phyloP scores from a whole-genome alignment of 2,888 invertebrate genomes.

The Cosmopolites sordidus region DNA sequence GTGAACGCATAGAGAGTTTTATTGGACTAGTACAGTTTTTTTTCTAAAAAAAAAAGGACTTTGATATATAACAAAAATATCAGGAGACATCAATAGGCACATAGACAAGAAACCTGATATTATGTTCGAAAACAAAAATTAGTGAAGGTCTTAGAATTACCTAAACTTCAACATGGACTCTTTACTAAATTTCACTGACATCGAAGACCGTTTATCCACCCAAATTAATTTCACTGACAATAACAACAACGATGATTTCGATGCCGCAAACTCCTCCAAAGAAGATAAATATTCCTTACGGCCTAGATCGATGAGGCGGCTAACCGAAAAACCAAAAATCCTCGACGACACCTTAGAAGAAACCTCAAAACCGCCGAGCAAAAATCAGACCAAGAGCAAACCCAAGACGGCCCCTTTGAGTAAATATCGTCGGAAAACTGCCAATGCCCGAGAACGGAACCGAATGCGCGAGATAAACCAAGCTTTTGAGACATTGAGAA shows the following conservation, averaged over 20 bases:
- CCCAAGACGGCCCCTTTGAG: constrained; percentile 71
- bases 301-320: constrained; percentile 59
- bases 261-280: constrained; percentile 34
- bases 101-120: constrained; percentile 1
- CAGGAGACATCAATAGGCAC: constrained; percentile 1
- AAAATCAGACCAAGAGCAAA: constrained; percentile 48
- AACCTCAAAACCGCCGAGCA: constrained; percentile 16
- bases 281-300: constrained; percentile 65
- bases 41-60: no score
- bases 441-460: constrained; percentile 81
- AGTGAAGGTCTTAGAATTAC: no score
- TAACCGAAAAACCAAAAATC: constrained; percentile 46
- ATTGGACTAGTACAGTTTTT: no score
- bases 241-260: constrained; percentile 47
- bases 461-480: constrained; percentile 88
- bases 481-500: constrained; percentile 78
- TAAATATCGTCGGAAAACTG: constrained; percentile 85
- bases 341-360: constrained; percentile 4
- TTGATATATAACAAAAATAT: no score
- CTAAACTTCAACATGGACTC: constrained; percentile 22
- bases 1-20: no score
- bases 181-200: constrained; percentile 26
- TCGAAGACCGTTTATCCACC: constrained; percentile 32
- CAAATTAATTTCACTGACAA: constrained; percentile 41
- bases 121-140: background rate